phyloP scores from a whole-genome alignment of 2,797 vertebrate species.

The Mionectes olivaceus region DNA sequence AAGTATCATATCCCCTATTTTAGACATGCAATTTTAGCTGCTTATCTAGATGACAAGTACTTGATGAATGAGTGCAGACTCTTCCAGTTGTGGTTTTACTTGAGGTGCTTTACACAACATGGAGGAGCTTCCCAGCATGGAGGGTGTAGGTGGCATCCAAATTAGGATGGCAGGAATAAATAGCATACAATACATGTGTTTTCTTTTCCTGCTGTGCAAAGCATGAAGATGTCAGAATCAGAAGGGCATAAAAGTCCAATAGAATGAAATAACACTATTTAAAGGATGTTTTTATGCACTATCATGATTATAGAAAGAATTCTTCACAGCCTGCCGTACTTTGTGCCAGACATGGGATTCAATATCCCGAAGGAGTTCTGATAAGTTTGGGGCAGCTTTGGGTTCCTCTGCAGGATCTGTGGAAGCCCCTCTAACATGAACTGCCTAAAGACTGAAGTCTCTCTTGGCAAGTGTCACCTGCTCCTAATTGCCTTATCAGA shows the following conservation, averaged over 20 bases:
- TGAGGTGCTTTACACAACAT: neutral
- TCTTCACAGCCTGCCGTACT: neutral
- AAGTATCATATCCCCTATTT: neutral
- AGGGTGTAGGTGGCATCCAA: neutral
- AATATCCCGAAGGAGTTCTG: neutral
- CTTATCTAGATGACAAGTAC: neutral
- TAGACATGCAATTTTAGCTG: neutral
- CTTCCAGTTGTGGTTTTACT: neutral
- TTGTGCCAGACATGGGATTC: accelerated
- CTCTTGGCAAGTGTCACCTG: neutral
- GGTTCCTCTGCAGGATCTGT: neutral
- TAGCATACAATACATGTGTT: neutral
- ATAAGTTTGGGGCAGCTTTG: neutral
- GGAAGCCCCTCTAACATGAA: accelerated
- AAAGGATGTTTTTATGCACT: neutral
- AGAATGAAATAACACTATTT: neutral
- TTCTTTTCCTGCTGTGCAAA: neutral
- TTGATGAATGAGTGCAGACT: neutral
- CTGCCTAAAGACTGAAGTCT: neutral
- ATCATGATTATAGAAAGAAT: neutral
- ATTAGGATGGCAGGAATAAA: neutral
- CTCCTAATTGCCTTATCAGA: neutral
- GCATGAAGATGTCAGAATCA: neutral
- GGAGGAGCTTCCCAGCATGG: neutral
- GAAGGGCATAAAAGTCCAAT: neutral